phyloP scores from a whole-genome alignment of 1,140 invertebrate genomes.

The Drosophila busckii region DNA sequence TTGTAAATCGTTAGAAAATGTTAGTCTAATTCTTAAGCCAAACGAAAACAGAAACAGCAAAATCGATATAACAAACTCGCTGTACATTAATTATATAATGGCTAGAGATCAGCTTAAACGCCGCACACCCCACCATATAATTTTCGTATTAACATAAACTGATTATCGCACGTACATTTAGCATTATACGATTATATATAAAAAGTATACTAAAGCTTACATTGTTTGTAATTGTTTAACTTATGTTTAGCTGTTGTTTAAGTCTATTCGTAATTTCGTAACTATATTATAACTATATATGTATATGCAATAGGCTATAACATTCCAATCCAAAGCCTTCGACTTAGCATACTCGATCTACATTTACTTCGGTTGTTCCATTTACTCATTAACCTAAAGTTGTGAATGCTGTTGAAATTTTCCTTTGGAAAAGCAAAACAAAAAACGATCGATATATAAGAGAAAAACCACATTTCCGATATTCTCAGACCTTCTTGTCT shows the following conservation, averaged over 20 bases:
- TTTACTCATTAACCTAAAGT: no score
- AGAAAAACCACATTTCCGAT: no score
- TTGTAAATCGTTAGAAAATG: conserved; percentile 51
- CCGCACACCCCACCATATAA: conserved; percentile 42
- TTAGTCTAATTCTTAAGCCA: conserved; percentile 54
- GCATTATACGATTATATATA: conserved; percentile 9
- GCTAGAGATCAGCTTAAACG: conserved; percentile 50
- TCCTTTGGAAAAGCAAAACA: not conserved
- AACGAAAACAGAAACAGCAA: not conserved
- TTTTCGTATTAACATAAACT: conserved; percentile 14
- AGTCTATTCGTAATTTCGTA: conserved; percentile 35
- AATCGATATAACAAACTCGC: conserved; percentile 31
- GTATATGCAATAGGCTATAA: conserved; percentile 20
- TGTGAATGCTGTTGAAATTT: no score
- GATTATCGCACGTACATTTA: conserved; percentile 5
- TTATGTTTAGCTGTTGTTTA: conserved; percentile 64
- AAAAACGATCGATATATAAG: conserved; percentile 7
- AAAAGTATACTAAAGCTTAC: conserved; percentile 7
- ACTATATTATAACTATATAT: conserved; percentile 21
- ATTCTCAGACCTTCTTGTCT: no score
- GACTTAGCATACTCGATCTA: conserved; percentile 43
- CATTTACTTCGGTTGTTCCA: conserved; percentile 15
- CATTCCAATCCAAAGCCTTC: conserved; percentile 30
- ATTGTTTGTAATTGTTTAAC: conserved; percentile 66
- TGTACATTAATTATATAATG: conserved; percentile 55